These are phyloP conservation scores for Spea multiplicata DNA, from an alignment of 2,113 vertebrate species.

Conservation along the genomic window DNA sequence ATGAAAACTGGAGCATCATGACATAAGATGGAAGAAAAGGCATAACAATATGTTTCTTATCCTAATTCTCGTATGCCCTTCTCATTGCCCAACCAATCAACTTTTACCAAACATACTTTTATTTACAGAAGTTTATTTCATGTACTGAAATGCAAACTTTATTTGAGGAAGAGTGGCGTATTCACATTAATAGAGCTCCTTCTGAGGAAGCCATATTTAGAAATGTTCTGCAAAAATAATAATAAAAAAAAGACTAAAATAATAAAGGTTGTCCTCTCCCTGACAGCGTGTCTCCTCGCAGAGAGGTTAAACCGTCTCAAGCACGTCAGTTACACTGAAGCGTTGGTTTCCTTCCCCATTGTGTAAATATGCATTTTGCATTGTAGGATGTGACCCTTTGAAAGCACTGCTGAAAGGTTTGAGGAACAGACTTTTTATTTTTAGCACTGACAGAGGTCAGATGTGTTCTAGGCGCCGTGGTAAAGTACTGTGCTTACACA, in stretches of 20 bases:
- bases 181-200: no score
- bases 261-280: background rate
- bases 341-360: slow-evolving; percentile 35
- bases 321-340: background rate
- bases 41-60: no score
- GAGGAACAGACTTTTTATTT: slow-evolving; percentile 9
- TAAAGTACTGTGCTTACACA: background rate
- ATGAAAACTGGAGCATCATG: no score
- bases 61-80: no score
- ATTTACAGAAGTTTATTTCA: no score
- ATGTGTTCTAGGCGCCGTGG: background rate
- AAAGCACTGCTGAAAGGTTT: slow-evolving; percentile 1
- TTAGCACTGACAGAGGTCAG: slow-evolving; percentile 4
- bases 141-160: no score
- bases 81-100: no score
- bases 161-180: no score
- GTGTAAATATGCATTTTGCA: slow-evolving; percentile 16
- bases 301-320: slow-evolving; percentile 14
- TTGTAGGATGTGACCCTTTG: slow-evolving; percentile 41
- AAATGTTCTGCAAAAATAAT: background rate
- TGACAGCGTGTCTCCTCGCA: background rate
- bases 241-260: background rate
- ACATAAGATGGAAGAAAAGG: no score
- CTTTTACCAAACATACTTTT: no score
- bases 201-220: background rate